These are phyloP conservation scores for Epizoanthus stellaris DNA, from an alignment of 92 coral and sea anemone species.

Conservation along the genomic window DNA sequence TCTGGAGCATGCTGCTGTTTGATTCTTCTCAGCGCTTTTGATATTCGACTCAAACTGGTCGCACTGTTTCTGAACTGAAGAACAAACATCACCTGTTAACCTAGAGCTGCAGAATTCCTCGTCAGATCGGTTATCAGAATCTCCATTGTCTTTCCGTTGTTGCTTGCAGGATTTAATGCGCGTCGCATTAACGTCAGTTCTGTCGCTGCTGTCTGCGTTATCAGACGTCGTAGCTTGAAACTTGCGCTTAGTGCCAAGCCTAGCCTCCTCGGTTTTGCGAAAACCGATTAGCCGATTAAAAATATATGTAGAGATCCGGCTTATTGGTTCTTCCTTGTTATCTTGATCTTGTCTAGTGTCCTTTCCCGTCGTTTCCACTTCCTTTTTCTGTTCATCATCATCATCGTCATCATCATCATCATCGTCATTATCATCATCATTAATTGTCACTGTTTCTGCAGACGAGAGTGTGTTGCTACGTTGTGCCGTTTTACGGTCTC, in stretches of 20 bases:
- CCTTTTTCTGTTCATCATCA: not conserved
- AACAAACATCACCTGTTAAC: not conserved
- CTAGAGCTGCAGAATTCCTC: not conserved
- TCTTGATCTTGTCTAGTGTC: not conserved
- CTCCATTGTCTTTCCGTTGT: not conserved
- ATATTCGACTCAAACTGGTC: not conserved
- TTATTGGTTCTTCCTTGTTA: not conserved
- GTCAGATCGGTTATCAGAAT: not conserved
- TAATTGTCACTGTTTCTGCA: not conserved
- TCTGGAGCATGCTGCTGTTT: not conserved
- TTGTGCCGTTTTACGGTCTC: not conserved
- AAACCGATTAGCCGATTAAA: slow-evolving; percentile 20
- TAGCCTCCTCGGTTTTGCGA: not conserved
- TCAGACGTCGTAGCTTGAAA: not conserved
- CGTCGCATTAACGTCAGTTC: not conserved
- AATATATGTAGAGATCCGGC: not conserved
- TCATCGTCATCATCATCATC: not conserved
- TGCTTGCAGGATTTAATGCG: not conserved
- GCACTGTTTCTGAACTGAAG: not conserved
- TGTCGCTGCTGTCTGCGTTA: not conserved
- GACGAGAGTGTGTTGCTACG: not conserved
- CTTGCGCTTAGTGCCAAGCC: not conserved
- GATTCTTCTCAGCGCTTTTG: not conserved
- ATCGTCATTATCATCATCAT: not conserved
- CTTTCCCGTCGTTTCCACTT: not conserved